Evolutionary conservation across 2,888 invertebrate species (phyloP).

Genomic region (Eucriotettix oculatus): DNA sequence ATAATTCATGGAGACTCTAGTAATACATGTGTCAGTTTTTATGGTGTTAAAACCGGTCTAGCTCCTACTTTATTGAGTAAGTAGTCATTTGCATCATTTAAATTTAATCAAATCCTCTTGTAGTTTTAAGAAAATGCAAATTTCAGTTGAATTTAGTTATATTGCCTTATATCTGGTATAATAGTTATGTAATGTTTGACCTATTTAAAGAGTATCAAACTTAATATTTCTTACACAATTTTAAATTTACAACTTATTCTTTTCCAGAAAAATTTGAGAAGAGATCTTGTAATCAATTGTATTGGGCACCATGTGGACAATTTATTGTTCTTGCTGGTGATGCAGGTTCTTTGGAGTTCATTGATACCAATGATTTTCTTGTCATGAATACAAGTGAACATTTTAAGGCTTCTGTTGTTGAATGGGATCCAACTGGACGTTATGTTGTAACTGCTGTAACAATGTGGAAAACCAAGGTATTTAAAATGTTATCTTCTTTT

Average conservation of each 20-base stretch:
- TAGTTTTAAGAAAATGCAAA: too few relatives aligned
- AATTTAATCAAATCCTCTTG: too few relatives aligned
- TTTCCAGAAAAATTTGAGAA: constrained; percentile 45
- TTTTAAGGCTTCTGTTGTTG: constrained; percentile 86
- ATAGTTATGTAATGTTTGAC: background rate
- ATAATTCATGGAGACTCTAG: constrained; percentile 85
- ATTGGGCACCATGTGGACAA: constrained; percentile 93
- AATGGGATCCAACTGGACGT: constrained; percentile 99
- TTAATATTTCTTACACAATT: background rate
- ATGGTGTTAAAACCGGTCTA: constrained; percentile 78
- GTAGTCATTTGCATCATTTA: constrained; percentile 19
- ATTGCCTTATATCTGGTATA: background rate
- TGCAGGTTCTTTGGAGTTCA: constrained; percentile 84
- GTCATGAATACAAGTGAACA: constrained; percentile 91
- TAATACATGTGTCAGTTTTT: constrained; percentile 79
- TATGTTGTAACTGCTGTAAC: constrained; percentile 92
- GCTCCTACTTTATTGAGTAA: constrained; percentile 76
- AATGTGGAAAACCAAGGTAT: constrained; percentile 85
- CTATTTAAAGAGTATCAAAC: background rate
- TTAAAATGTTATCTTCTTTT: background rate
- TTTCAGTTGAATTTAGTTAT: background rate
- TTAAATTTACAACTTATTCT: background rate
- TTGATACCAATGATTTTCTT: constrained; percentile 89
- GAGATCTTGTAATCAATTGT: constrained; percentile 69
- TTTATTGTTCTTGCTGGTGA: constrained; percentile 82